A percentile compares a stretch with the other conserved stretches of the same genome.
Conservation (phyloP, 2,113 vertebrate species). For the Hypocryptadius cinnamomeus region DNA sequence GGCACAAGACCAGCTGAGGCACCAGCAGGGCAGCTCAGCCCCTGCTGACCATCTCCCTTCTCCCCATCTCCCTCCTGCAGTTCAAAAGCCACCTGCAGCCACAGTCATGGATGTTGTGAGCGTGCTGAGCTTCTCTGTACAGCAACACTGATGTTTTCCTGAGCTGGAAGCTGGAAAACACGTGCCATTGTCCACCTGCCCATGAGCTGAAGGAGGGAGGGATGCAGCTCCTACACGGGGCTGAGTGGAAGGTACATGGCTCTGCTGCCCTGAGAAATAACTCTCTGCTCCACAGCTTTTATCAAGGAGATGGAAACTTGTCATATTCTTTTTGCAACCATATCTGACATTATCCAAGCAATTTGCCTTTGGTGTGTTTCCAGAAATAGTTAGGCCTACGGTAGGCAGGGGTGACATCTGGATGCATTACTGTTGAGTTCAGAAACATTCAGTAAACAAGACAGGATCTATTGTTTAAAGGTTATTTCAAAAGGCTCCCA, state of each 20-base stretch:
- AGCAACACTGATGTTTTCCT: background rate
- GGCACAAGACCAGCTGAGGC: background rate
- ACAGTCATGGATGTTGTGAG: accelerated
- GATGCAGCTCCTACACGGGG: background rate
- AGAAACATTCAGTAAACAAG: conserved; percentile 27
- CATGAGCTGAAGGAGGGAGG: background rate
- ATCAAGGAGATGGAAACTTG: conserved; percentile 21
- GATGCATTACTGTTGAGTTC: conserved; percentile 7
- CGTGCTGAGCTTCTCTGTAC: background rate
- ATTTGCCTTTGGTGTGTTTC: conserved; percentile 50
- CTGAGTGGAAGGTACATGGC: background rate
- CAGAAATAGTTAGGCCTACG: conserved; percentile 43
- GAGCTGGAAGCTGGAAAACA: background rate
- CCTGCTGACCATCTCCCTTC: background rate
- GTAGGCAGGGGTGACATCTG: conserved; percentile 41
- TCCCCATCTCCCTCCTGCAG: background rate
- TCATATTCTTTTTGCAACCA: background rate
- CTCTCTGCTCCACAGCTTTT: background rate
- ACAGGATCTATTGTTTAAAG: conserved; percentile 49
- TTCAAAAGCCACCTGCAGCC: background rate
- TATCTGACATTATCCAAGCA: conserved; percentile 28
- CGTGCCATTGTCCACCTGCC: background rate
- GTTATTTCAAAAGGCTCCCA: conserved; percentile 19
- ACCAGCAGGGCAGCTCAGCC: background rate
- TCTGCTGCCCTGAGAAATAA: background rate